A percentile compares a stretch with the other conserved stretches of the same genome.
These are phyloP conservation scores for Augochlorella aurata DNA, from an alignment of 2,888 invertebrate genomes.

Conservation along the genomic window DNA sequence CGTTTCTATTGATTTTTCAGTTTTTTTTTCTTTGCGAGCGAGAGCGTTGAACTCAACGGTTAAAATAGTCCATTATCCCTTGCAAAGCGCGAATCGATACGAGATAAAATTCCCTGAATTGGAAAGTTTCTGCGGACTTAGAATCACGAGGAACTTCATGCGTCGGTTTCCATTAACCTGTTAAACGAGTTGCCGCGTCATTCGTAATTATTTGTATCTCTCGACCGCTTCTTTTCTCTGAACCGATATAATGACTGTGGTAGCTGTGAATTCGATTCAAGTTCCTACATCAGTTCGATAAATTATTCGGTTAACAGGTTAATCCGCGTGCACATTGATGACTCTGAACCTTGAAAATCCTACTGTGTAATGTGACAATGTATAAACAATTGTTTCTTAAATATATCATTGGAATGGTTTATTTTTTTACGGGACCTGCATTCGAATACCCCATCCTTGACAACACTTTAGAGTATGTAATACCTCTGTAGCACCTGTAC, in stretches of 20 bases:
- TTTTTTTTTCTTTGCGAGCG: not conserved
- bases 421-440: constrained; percentile 65
- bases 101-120: constrained; percentile 30
- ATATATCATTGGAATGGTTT: constrained; percentile 63
- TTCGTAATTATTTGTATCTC: not conserved
- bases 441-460: constrained; percentile 46
- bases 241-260: not conserved
- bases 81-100: constrained; percentile 31
- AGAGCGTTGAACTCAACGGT: not conserved
- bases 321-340: constrained; percentile 32
- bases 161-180: constrained; percentile 15
- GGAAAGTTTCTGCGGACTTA: constrained; percentile 6
- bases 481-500: constrained; percentile 27
- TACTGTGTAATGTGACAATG: constrained; percentile 56
- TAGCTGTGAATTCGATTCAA: too few relatives aligned
- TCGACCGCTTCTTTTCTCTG: not conserved
- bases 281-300: not conserved
- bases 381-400: constrained; percentile 57
- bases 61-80: not conserved
- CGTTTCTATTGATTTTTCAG: constrained; percentile 12
- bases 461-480: constrained; percentile 28
- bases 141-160: constrained; percentile 35
- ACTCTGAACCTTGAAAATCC: constrained; percentile 35
- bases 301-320: not conserved
- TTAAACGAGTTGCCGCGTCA: not conserved